Percentiles rank a stretch among this genome's conserved stretches.
Conservation (phyloP, 1,140 invertebrate genomes). For the Drosophila insularis region DNA sequence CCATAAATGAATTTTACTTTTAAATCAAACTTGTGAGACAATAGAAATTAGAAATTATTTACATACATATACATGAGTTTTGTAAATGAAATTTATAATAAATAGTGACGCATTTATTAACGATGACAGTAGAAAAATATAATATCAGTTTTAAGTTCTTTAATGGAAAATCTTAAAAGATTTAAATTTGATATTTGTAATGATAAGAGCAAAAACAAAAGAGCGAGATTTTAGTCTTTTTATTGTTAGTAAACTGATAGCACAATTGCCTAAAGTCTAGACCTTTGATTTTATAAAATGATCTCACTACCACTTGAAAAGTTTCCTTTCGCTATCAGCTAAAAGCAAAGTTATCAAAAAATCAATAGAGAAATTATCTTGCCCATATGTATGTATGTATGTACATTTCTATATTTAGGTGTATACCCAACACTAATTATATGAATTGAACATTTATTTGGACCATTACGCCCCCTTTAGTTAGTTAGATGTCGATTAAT, state of each 20-base stretch:
- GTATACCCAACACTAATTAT: constrained; percentile 6
- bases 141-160: too few relatives aligned
- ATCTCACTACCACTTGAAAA: constrained; percentile 17
- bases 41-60: too few relatives aligned
- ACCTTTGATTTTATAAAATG: constrained; percentile 13
- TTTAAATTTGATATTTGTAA: background rate
- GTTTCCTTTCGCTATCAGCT: constrained; percentile 20
- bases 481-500: constrained; percentile 9
- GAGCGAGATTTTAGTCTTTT: too few relatives aligned
- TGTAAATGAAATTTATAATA: too few relatives aligned
- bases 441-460: background rate
- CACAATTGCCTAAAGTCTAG: background rate
- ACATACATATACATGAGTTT: too few relatives aligned
- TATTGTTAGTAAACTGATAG: background rate
- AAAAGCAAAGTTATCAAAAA: background rate
- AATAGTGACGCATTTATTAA: too few relatives aligned
- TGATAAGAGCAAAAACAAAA: background rate
- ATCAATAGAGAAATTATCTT: background rate
- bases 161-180: too few relatives aligned
- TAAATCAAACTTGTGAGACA: too few relatives aligned
- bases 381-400: background rate
- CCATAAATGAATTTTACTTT: too few relatives aligned
- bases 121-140: too few relatives aligned
- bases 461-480: too few relatives aligned
- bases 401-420: background rate